Percentiles rank a stretch among this genome's conserved stretches.
phyloP scores from a whole-genome alignment of 2,113 vertebrate species.

The Pachyramphus minor region DNA sequence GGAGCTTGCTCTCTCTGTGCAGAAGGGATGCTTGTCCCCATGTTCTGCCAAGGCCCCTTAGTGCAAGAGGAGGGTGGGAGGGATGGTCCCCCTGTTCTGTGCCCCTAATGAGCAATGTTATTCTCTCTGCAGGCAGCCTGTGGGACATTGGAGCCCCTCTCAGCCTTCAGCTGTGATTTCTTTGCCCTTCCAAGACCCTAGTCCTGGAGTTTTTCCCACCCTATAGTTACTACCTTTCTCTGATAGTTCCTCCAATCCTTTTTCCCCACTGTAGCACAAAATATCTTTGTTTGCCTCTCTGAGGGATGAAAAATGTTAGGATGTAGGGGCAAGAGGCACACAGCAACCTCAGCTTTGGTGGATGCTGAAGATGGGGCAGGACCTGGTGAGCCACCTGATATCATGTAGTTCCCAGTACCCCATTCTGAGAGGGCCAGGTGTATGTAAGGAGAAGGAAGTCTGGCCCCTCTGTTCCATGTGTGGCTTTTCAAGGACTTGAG shows the following conservation, averaged over 20 bases:
- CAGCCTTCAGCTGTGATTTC: neutral
- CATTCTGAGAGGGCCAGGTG: neutral
- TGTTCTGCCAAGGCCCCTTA: neutral
- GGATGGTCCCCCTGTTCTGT: neutral
- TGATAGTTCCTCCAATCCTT: neutral
- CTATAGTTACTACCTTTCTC: neutral
- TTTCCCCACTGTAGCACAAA: neutral
- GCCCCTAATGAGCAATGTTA: neutral
- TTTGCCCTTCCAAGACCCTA: neutral
- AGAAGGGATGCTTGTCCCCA: neutral
- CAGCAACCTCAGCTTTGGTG: neutral
- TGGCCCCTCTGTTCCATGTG: neutral
- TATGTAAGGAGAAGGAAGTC: neutral
- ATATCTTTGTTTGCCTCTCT: neutral
- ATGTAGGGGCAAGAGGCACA: neutral
- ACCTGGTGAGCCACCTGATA: neutral
- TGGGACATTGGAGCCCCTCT: neutral
- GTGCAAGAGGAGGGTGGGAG: neutral
- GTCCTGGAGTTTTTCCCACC: neutral
- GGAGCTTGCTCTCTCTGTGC: neutral
- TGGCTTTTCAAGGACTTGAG: neutral
- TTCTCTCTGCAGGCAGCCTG: neutral
- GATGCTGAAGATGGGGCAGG: neutral
- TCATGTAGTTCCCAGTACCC: accelerated
- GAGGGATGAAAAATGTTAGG: neutral